These are phyloP conservation scores for Prietella phreatophila DNA, from an alignment of 2,113 vertebrate genomes.

Conservation along the genomic window DNA sequence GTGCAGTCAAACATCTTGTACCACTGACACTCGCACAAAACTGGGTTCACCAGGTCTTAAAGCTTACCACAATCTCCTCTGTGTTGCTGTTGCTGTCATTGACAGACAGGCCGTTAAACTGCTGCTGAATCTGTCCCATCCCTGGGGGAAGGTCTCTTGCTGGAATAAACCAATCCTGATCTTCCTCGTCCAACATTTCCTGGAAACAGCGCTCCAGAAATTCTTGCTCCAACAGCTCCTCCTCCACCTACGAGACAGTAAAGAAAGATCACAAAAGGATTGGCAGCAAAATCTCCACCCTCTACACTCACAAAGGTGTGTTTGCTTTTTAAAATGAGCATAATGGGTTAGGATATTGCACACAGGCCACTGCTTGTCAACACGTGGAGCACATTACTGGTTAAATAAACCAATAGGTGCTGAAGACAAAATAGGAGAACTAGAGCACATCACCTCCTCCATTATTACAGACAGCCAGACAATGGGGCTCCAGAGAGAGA, in stretches of 20 bases:
- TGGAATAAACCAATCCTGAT: conserved; percentile 97
- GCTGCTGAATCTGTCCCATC: conserved; percentile 88
- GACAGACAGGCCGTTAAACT: conserved; percentile 85
- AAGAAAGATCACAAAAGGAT: not conserved
- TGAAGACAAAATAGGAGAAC: not conserved
- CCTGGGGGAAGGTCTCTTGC: conserved; percentile 88
- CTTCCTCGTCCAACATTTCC: conserved; percentile 98
- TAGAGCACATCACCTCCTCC: not conserved
- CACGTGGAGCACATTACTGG: not conserved
- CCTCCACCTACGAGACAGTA: conserved; percentile 80
- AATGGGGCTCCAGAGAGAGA: not conserved
- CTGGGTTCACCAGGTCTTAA: not conserved
- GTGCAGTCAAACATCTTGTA: not conserved
- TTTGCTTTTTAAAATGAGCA: not conserved
- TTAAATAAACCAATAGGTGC: not conserved
- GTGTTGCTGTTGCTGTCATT: conserved; percentile 71
- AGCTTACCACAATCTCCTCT: conserved; percentile 91
- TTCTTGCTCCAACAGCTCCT: conserved; percentile 95
- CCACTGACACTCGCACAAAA: not conserved
- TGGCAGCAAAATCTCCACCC: not conserved
- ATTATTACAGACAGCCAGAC: too few relatives aligned
- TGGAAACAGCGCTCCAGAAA: conserved; percentile 97
- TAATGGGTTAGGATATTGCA: not conserved
- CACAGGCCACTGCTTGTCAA: not conserved
- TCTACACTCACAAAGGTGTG: not conserved